Evolutionary conservation across 2,113 vertebrate species (phyloP).

Genomic region (Phasianus colchicus): DNA sequence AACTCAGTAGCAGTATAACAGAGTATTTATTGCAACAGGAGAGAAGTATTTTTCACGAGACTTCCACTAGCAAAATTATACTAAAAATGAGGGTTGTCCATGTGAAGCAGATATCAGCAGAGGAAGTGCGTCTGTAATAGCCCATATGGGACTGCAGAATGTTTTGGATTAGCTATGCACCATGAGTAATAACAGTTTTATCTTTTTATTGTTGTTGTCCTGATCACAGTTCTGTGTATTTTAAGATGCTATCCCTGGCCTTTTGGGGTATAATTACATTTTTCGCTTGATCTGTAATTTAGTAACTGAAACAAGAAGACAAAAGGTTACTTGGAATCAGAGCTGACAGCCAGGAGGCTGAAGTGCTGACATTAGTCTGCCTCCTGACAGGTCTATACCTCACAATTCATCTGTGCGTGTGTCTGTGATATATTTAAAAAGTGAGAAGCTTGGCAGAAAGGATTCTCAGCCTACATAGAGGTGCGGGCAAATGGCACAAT

Average conservation of each 20-base stretch:
- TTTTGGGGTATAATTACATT: conserved; percentile 65
- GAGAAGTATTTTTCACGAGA: conserved; percentile 13
- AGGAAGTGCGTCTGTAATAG: background rate
- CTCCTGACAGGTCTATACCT: conserved; percentile 24
- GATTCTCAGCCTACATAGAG: background rate
- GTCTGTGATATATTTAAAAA: conserved; percentile 6
- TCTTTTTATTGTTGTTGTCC: conserved; percentile 50
- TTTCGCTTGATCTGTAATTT: conserved; percentile 72
- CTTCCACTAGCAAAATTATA: background rate
- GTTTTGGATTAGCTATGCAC: conserved; percentile 38
- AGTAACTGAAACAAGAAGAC: conserved; percentile 55
- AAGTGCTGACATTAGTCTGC: conserved; percentile 39
- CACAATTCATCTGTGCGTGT: background rate
- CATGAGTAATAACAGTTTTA: background rate
- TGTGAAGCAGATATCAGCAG: background rate
- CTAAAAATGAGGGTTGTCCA: background rate
- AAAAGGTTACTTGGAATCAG: conserved; percentile 56
- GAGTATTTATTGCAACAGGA: background rate
- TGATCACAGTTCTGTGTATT: conserved; percentile 12
- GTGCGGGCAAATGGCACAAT: background rate
- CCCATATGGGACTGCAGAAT: background rate
- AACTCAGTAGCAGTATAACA: background rate
- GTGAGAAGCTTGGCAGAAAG: background rate
- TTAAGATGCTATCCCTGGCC: conserved; percentile 49
- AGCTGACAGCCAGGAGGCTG: conserved; percentile 44